Percentiles rank a stretch among this genome's conserved stretches.
phyloP scores from a whole-genome alignment of 92 coral and sea anemone genomes.

The Galaxea fascicularis region DNA sequence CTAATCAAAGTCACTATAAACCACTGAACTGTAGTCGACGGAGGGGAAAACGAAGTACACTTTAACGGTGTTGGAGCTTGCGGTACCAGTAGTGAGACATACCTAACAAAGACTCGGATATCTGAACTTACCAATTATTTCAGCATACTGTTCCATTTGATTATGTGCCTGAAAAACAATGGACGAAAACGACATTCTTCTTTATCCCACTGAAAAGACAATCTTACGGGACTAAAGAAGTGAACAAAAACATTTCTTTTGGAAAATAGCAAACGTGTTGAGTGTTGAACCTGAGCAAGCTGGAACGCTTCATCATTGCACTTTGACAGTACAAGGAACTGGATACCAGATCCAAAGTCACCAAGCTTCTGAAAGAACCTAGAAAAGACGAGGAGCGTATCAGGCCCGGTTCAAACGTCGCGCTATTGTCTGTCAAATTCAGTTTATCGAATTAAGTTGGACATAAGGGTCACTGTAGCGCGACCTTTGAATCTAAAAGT shows the following conservation, averaged over 20 bases:
- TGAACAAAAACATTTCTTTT: background rate
- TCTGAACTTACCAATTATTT: conserved; percentile 86
- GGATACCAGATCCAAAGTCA: conserved; percentile 97
- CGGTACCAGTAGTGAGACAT: background rate
- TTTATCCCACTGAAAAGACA: background rate
- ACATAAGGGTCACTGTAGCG: no score
- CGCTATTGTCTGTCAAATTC: no score
- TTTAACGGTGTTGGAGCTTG: no score
- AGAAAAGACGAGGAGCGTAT: no score
- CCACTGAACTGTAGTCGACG: no score
- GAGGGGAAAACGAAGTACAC: no score
- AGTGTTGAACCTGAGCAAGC: conserved; percentile 86
- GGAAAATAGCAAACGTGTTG: background rate
- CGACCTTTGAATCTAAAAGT: no score
- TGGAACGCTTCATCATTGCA: conserved; percentile 99
- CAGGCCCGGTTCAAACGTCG: no score
- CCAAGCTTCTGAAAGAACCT: conserved; percentile 99
- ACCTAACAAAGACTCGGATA: background rate
- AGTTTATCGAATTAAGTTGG: no score
- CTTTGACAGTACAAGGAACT: conserved; percentile 97
- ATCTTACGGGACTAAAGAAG: background rate
- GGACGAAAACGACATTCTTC: background rate
- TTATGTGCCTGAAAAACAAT: conserved; percentile 81
- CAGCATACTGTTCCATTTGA: conserved; percentile 99
- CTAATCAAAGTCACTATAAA: no score